Evolutionary conservation across 2,797 vertebrate genomes (phyloP), one percentile per base, ranked within the genome.

Genomic region (Siniperca scherzeri): DNA sequence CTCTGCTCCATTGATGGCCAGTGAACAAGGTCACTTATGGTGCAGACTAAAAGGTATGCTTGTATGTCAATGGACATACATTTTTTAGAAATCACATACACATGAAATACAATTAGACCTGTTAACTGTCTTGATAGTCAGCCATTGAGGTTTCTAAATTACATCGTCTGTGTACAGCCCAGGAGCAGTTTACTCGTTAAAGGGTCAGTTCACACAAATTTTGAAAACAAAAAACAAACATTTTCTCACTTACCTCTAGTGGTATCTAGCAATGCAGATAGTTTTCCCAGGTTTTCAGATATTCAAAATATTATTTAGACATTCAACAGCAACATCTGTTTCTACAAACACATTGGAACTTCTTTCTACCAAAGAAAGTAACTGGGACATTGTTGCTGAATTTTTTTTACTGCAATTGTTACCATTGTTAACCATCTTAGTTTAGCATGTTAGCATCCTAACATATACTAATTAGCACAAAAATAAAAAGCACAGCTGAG

Each of bases 1-100:
- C 85, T 70, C 27, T 12, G 60, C 48, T 46, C 74, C 50, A 55
- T 5, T 71, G 60, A 66, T 25, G 53, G 62, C 6, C 65, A 53
- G 30, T 27, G n/a, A 53, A 72, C 27, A 17, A 36, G 66, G 30
- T 74, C 17, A 68, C 55, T 30, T 46, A 6, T 16, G 9, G 33
- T 46, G 52, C n/a, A 38, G 42, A 61, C 36, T 19, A 2, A 62
- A 44, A 12, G 14, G 55, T 10, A 19, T 17, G 2, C 40, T 1
- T 46, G 6, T 11, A 38, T 38, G 30, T 50, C 22, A 16, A 3
- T 33, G 38, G 33, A 64, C 16, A 57, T 21, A 12, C 25, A 40
- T 12, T 52, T 30, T 30, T 61, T 61, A 42, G n/a, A 70, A 33
- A 44, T 62, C 36, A 1, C 27, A 7, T 50, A 40, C 14, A 40